Evolutionary conservation across 1,140 invertebrate genomes (phyloP), one percentile per base, ranked within the genome.

Genomic region (Drosophila quadrilineata): DNA sequence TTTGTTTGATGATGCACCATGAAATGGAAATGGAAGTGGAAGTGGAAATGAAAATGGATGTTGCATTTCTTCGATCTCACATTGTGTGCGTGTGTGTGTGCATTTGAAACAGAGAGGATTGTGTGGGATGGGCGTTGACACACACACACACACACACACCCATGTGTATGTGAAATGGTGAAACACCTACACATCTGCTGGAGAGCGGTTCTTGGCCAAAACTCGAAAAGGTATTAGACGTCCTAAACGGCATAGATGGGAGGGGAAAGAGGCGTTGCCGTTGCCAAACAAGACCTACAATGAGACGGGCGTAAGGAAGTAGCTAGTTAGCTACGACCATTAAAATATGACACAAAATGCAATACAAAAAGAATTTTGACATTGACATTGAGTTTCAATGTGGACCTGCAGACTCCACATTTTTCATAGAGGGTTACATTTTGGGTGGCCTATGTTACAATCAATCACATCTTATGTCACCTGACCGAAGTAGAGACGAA

Each of bases 321-420:
- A 86, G 79, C 79, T 33, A 64, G 74, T 84, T 84, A 84, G 79
- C 41, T 75, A 65, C 86, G 79, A 56, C 64, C 64, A 77, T 74
- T 82, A 77, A 84, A 84, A 84, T 74, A 63, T 6, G 52, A 38
- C 59, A 74, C 50, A 5, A 12, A 3, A 40, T n/a, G 48, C 28
- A 54, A 62, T 62, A n/a, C n/a, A n/a, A n/a, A n/a, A 19, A 58
- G n/a, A 40, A 16, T 49, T 68, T 65, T 75, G 75, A 35, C 53
- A 48, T 49, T 50, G 8, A 26, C 33, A 19, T 54, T 8, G 6
- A 22, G 12, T 9, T 10, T 14, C 14, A 35, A 36, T 24, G 8
- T 36, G 21, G 12, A n/a, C n/a, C n/a, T n/a, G n/a, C n/a, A n/a
- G n/a, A n/a, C n/a, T n/a, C n/a, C n/a, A n/a, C n/a, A n/a, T n/a